phyloP scores from a whole-genome alignment of 2,113 vertebrate species.

The Xiphophorus couchianus region DNA sequence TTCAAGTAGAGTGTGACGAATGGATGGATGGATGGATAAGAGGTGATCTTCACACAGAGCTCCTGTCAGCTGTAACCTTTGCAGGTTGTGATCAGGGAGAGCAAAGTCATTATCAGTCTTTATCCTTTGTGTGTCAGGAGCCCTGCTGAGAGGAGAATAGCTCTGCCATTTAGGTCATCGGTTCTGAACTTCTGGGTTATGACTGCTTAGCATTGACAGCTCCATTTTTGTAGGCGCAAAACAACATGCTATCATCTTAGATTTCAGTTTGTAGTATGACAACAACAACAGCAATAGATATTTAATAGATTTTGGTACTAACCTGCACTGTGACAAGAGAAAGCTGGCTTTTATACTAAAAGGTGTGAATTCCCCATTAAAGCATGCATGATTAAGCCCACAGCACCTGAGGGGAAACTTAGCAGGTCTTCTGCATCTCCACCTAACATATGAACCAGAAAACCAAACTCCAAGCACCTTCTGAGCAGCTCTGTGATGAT shows the following conservation, averaged over 20 bases:
- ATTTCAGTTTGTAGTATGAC: not conserved
- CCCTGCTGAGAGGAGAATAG: not conserved
- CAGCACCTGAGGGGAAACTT: too few relatives aligned
- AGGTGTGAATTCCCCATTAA: too few relatives aligned
- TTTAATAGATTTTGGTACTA: too few relatives aligned
- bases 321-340: too few relatives aligned
- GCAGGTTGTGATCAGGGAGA: not conserved
- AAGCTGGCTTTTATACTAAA: too few relatives aligned
- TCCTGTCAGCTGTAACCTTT: not conserved
- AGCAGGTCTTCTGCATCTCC: too few relatives aligned
- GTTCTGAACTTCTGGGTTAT: not conserved
- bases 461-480: too few relatives aligned
- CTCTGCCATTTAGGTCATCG: not conserved
- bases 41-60: not conserved
- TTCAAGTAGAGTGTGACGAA: not conserved
- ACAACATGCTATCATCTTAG: not conserved
- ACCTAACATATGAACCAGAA: too few relatives aligned
- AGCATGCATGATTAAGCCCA: too few relatives aligned
- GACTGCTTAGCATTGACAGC: not conserved
- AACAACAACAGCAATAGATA: too few relatives aligned
- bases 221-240: not conserved
- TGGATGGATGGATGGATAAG: not conserved
- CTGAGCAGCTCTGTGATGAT: too few relatives aligned
- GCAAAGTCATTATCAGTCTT: constrained; percentile 1
- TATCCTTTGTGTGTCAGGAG: not conserved